Evolutionary conservation across 1,140 invertebrate species (phyloP).

Genomic region (Apis florea): DNA sequence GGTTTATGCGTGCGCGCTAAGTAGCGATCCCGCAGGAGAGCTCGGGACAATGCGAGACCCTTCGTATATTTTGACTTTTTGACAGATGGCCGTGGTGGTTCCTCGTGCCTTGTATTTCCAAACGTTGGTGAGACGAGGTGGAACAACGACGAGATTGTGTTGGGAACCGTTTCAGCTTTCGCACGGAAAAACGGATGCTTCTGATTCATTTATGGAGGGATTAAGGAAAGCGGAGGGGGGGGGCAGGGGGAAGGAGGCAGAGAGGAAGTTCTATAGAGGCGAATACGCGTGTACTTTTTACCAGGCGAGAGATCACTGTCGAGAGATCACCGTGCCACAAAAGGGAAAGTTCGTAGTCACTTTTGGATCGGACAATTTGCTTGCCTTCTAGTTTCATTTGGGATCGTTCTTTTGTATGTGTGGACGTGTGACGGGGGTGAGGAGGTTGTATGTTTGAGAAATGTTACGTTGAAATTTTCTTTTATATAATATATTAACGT

Average conservation of each 20-base stretch:
- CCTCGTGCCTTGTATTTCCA: conserved; percentile 13
- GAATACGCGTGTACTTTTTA: conserved; percentile 37
- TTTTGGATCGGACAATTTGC: conserved; percentile 30
- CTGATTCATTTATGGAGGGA: conserved; percentile 43
- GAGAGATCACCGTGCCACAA: not conserved
- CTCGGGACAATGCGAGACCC: conserved; percentile 71
- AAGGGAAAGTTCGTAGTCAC: conserved; percentile 1
- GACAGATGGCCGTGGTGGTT: conserved; percentile 72
- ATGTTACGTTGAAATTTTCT: no score
- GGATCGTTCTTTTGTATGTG: no score
- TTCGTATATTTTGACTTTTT: conserved; percentile 78
- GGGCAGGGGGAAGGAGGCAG: not conserved
- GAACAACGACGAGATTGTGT: not conserved
- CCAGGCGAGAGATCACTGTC: not conserved
- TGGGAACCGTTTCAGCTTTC: not conserved
- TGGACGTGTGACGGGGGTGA: no score
- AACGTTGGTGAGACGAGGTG: not conserved
- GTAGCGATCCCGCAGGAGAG: conserved; percentile 76
- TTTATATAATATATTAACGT: no score
- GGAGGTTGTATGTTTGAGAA: no score
- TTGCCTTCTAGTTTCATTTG: not conserved
- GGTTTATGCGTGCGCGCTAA: conserved; percentile 72
- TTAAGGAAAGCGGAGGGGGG: conserved; percentile 6
- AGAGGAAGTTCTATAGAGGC: no score
- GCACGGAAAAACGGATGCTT: conserved; percentile 15